Base-by-base conservation (phyloP, 2,797 vertebrate genomes). In the Psittacula echo region DNA sequence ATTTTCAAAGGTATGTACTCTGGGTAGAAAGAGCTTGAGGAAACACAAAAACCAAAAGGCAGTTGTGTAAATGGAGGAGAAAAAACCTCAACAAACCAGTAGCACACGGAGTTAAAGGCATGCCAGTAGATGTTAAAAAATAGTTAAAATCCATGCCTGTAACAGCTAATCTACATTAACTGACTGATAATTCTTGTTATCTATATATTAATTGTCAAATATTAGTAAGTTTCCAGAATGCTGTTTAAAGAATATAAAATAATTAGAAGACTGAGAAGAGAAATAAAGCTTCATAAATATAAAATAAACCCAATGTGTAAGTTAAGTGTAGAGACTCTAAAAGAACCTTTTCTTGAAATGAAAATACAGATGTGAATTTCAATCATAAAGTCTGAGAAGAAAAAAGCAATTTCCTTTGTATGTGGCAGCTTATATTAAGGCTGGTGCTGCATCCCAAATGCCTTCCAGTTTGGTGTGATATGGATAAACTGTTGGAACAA, bases 1-100 rank as follows among this genome's bases (percentile, higher is more conserved):
- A 95, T 78, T 95, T 97, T 95, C 89, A 87, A 56, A 82, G 32
- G 29, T 77, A 24, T 78, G 51, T 91, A 82, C 62, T 90, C 60
- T 39, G 41, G 22, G 61, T 90, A 72, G 86, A 94, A 91, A 37
- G 60, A 94, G 54, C 41, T 88, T 82, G 76, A 96, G 83, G 66
- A 95, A 93, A 79, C 65, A 84, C 45, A 90, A 47, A 88, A 91
- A 9, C 9, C 54, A 84, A 82, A 92, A 94, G 61, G 41, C 54
- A 76, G 26, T 73, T 91, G 54, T 65, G 37, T 73, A 82, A 82
- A 65, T 71, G n/a, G 41, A 62, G 30, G 53, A 51, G 44, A 24
- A 68, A 45, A 76, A 78, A 41, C 3, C 1, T 1, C 5, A 87
- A 47, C 26, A 90, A 90, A 89, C 6, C 15, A 44, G 8, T 41